Conservation (phyloP, 2,797 vertebrate genomes). For the Sebastes cheni region DNA sequence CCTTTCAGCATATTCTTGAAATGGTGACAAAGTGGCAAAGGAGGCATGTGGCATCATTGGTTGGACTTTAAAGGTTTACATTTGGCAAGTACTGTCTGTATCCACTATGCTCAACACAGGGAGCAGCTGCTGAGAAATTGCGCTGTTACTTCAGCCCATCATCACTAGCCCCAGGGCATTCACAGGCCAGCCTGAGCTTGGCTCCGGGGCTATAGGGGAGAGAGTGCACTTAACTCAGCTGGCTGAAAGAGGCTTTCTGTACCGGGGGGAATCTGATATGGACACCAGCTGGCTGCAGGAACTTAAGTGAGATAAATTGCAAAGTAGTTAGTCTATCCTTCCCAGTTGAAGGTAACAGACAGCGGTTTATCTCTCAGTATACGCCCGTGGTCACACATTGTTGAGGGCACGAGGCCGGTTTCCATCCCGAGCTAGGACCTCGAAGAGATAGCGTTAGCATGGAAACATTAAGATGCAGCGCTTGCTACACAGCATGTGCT, state of each 20-base stretch:
- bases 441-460: slow-evolving; percentile 34
- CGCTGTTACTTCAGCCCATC: slow-evolving; percentile 70
- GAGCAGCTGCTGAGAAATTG: slow-evolving; percentile 77
- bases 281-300: slow-evolving; percentile 74
- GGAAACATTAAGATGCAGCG: slow-evolving; percentile 9
- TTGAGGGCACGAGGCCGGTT: slow-evolving; percentile 43
- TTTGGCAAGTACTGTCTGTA: slow-evolving; percentile 62
- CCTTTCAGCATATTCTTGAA: slow-evolving; percentile 53
- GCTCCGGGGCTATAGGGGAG: slow-evolving; percentile 72
- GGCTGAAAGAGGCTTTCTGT: slow-evolving; percentile 69
- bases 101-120: slow-evolving; percentile 53
- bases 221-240: slow-evolving; percentile 73
- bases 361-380: slow-evolving; percentile 64
- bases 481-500: neutral
- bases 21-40: slow-evolving; percentile 57
- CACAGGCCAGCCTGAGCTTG: slow-evolving; percentile 71
- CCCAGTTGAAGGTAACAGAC: slow-evolving; percentile 69
- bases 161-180: slow-evolving; percentile 75
- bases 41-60: slow-evolving; percentile 55
- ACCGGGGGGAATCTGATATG: slow-evolving; percentile 70
- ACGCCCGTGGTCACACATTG: slow-evolving; percentile 56
- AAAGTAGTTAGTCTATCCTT: slow-evolving; percentile 71
- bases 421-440: slow-evolving; percentile 51
- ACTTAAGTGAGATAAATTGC: slow-evolving; percentile 81
- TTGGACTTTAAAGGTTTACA: slow-evolving; percentile 67